Base-by-base conservation (phyloP, 2,888 invertebrate genomes). In the Hyles lineata region DNA sequence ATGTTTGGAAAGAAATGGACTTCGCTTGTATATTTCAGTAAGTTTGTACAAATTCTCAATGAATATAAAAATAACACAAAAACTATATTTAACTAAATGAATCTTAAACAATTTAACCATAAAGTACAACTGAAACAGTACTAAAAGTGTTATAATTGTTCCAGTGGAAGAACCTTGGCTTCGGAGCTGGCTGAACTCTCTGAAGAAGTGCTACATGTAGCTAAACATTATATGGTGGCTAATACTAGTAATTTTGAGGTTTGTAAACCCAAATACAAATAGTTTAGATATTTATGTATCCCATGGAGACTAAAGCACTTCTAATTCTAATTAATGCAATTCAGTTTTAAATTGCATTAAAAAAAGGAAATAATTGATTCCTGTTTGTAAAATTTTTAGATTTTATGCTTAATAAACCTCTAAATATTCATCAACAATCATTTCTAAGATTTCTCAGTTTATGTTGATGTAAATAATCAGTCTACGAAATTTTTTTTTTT, bases 141-240 rank as follows among this genome's bases (percentile, higher is more conserved):
- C n/a, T 63, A 7, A 5, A n/a, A 55, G 17, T n/a, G 8, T 19
- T 0, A 67, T 35, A 19, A 62, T 7, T 50, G 7, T 86, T 86
- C 17, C 78, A 93, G 92, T 61, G 88, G 85, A 1, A 82, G 92
- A 75, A 69, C 79, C 1, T 81, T 88, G 2, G 84, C 87, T 2
- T 83, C 90, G 1, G 94, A 94, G 78, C 77, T 93, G 73, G 92
- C 90, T 0, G 94, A 94, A 72, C 74, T 93, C 0, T 88, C 91
- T 0, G 94, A 94, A 72, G 94, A 94, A 72, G 77, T 89, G 0
- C 63, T 94, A 0, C 83, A 86, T 5, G 82, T 90, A 29, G 92
- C 90, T 0, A 93, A 93, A 75, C 80, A 84, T 52, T 90, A 89
- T 73, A 87, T 94, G 89, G 74, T 92, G 1, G 82, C 85, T 0